Base-by-base conservation (phyloP, 2,113 vertebrate species). In the Delphinus delphis region DNA sequence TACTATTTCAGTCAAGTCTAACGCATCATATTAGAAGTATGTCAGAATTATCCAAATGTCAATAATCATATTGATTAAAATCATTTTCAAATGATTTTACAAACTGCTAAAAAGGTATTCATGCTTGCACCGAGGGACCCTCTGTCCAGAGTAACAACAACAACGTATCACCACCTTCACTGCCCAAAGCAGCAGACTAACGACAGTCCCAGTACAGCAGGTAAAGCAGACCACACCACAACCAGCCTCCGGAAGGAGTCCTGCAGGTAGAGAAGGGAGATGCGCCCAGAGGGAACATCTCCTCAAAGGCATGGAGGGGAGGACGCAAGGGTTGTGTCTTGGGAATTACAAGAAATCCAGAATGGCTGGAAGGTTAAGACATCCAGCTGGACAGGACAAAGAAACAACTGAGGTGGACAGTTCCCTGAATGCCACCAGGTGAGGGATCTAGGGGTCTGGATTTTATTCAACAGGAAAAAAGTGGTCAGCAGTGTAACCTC, bases 131-230 rank as follows among this genome's bases (percentile, higher is more conserved):
- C 18, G 5, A 60, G 80, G 41, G 36, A 0, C 25, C 62, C 25
- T 55, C 60, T 36, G 38, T 36, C 11, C 20, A 17, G 44, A 74
- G 14, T 14, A 36, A 25, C 4, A 62, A 14, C 4, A 74, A 12
- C 26, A 21, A 53, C 0, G 33, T 3, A 15, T 11, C 7, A 4
- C 36, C 4, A 6, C 36, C 3, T 6, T 55, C 47, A 25, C 44
- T 2, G 7, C 10, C 31, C 8, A 67, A 70, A 70, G 53, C 50
- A 5, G 3, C 1, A 41, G 23, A 38, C 3, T 1, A 41, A 38
- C 1, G 0, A 5, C 8, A 33, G 38, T 7, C 6, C 18, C 8
- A 33, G 8, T 4, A 47, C 1, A 41, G 36, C 0, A n/a, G 55
- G 17, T 14, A 44, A 6, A 20, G 3, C 41, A 82, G 53, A 44